Evolutionary conservation across 2,797 vertebrate genomes (phyloP), one percentile per base, ranked within the genome.

Genomic region (Phyllotis vaccarum): DNA sequence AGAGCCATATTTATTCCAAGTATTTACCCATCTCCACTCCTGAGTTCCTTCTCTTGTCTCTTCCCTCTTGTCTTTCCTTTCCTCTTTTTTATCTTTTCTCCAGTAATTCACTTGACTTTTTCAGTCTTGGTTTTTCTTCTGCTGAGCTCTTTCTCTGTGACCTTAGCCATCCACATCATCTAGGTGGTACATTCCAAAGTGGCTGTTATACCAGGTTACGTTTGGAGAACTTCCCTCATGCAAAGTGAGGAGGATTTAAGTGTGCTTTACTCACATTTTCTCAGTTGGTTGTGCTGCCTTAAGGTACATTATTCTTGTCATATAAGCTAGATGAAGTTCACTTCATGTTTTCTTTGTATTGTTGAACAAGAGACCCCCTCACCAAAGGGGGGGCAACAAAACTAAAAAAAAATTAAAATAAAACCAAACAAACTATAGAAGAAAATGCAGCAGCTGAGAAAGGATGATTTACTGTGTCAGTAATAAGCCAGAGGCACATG

Each of bases 41-140:
- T 68, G 46, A 40, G 1, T 64, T 56, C 6, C 58, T 5, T 43
- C n/a, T 58, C 52, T 1, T 60, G 9, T 19, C 3, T 34, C 22
- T 52, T 43, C n/a, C 0, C 0, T 16, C 62, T 24, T n/a, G 3
- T 34, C 16, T 31, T 70, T 86, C 22, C 31, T n/a, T 70, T 43
- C n/a, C 40, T 56, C 10, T 3, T 0, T 13, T 27, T 21, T 31
- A 64, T 21, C 11, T 68, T 14, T n/a, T 37, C 1, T 1, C 1
- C 5, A 49, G 8, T 40, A 70, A 13, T 6, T 70, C 31, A 70
- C 46, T 37, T 70, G 27, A 34, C 34, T 8, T 1, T 0, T 34
- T 2, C 5, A 80, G 37, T 27, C 4, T 3, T 66, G n/a, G n/a
- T 31, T 66, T 31, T 34, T 34, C 43, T 64, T 46, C 12, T 31